phyloP scores from a whole-genome alignment of 2,797 vertebrate genomes.

The Ctenopoma multispine region DNA sequence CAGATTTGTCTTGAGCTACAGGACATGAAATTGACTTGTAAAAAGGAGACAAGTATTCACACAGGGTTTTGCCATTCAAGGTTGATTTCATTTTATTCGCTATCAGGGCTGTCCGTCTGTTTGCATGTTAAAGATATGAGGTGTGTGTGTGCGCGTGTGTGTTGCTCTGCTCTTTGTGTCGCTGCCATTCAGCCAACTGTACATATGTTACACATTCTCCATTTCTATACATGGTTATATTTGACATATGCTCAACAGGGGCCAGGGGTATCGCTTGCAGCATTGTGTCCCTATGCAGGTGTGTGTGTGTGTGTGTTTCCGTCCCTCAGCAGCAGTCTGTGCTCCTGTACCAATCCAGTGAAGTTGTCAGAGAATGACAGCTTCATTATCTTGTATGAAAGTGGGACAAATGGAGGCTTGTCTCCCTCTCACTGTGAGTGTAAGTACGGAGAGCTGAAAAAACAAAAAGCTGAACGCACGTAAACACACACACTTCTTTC shows the following conservation, averaged over 20 bases:
- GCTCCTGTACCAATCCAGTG: constrained; percentile 92
- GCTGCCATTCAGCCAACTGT: constrained; percentile 73
- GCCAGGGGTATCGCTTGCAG: constrained; percentile 65
- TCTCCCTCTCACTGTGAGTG: constrained; percentile 78
- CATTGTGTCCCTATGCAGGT: constrained; percentile 40
- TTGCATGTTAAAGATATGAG: constrained; percentile 79
- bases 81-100: constrained; percentile 80
- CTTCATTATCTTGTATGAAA: constrained; percentile 99
- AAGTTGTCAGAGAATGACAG: constrained; percentile 98
- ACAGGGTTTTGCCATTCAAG: constrained; percentile 77
- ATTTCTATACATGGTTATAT: constrained; percentile 82
- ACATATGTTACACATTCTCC: constrained; percentile 76
- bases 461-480: constrained; percentile 34
- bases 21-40: constrained; percentile 81
- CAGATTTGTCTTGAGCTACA: constrained; percentile 74
- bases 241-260: constrained; percentile 85
- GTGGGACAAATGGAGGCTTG: constrained; percentile 98
- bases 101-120: constrained; percentile 76
- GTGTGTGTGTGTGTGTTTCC: constrained; percentile 41
- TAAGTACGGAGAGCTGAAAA: constrained; percentile 54
- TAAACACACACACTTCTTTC: constrained; percentile 8
- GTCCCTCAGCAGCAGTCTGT: constrained; percentile 80
- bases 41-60: constrained; percentile 80
- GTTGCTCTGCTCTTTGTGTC: constrained; percentile 52
- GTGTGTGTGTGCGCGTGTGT: constrained; percentile 14